Base-by-base conservation (phyloP, 2,888 invertebrate genomes). In the Siphlonurus alternatus region DNA sequence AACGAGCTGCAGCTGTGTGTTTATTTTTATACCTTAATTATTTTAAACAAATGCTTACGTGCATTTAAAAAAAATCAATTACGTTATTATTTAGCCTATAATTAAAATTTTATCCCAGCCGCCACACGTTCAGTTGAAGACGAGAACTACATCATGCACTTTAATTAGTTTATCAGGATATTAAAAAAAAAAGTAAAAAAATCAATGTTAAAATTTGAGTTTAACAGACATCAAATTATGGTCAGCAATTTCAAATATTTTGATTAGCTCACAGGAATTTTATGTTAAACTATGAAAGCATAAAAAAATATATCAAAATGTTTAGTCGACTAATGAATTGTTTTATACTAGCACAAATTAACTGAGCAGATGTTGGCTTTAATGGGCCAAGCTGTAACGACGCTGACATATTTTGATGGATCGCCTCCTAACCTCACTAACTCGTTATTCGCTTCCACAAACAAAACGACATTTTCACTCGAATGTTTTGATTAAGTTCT, bases 321-420 rank as follows among this genome's bases (percentile, higher is more conserved):
- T 38, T 38, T 38, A 38, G 38, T 5, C 38, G 15, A 38, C 38
- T 38, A 38, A 38, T 38, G 38, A 38, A 38, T 38, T 38, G 38
- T 38, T 38, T 15, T 38, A 10, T 5, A 38, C 38, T 38, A 38
- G 15, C 38, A 38, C 38, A 38, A 38, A 38, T 38, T 38, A 38
- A 38, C 15, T 38, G 38, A 38, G 38, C 38, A 38, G 38, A 38
- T 38, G 38, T 38, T 38, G 38, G 15, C 38, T 38, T 38, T 38
- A 38, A 38, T 38, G 5, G 38, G 38, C 38, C 7, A 38, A 38
- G 38, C 15, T 38, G 38, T 38, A 38, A 38, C 15, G 56, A 22
- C n/a, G 56, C 15, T 56, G 56, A 56, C 56, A 56, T 56, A 56
- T 56, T 56, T 56, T 56, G 56, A 56, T 56, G 56, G 56, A 56